A percentile compares a stretch with the other conserved stretches of the same genome.
Conservation (phyloP, 2,888 invertebrate genomes). For the Drosophila monieri region DNA sequence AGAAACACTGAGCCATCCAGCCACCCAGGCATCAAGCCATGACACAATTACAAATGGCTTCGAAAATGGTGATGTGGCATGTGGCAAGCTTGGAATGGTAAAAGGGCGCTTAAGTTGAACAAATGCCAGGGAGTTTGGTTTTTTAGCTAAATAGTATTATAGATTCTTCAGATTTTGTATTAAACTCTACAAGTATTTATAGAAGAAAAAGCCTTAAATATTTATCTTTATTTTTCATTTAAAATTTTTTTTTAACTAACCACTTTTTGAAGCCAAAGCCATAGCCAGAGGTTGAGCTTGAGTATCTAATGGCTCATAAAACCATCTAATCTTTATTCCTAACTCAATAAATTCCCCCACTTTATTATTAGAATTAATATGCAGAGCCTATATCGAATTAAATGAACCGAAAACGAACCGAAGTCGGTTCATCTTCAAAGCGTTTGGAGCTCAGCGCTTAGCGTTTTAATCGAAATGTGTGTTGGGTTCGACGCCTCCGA, state of each 20-base stretch:
- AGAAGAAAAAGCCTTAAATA: no score
- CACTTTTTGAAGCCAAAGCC: no score
- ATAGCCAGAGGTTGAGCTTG: background rate
- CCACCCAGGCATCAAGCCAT: conserved; percentile 34
- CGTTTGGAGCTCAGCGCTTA: conserved; percentile 1
- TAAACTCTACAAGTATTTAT: no score
- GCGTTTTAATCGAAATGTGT: conserved; percentile 30
- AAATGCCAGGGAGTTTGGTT: conserved; percentile 11
- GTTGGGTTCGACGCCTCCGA: conserved; percentile 29
- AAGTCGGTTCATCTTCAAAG: conserved; percentile 37
- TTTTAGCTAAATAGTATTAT: no score
- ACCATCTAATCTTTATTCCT: no score
- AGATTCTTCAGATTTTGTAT: no score
- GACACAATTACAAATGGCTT: conserved; percentile 76
- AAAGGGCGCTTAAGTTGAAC: conserved; percentile 39
- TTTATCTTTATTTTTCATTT: no score
- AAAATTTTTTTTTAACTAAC: no score
- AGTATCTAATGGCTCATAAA: conserved; percentile 15
- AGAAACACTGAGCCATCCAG: conserved; percentile 52
- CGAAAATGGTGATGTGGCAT: conserved; percentile 24
- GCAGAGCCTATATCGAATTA: conserved; percentile 47
- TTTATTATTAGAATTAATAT: conserved; percentile 58
- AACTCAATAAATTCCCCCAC: conserved; percentile 58
- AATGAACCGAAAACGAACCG: conserved; percentile 20
- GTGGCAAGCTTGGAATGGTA: conserved; percentile 22